Percentiles rank a stretch among this genome's conserved stretches.
phyloP scores from a whole-genome alignment of 64 coral and sea anemone genomes.

The Stichodactyla mertensii region DNA sequence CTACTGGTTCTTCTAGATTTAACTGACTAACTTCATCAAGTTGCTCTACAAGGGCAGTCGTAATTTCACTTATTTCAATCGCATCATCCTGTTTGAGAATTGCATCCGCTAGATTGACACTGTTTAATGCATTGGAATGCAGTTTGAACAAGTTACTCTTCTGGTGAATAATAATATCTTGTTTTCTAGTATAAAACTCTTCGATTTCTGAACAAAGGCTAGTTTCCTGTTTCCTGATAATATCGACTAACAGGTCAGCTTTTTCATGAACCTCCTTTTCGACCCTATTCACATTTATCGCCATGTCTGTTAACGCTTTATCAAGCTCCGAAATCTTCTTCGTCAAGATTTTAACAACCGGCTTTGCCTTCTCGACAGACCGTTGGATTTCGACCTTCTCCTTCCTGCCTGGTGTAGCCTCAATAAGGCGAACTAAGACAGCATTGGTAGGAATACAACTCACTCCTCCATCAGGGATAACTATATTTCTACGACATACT shows the following conservation, averaged over 20 bases:
- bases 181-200: constrained; percentile 64
- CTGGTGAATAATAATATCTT: constrained; percentile 56
- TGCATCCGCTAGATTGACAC: constrained; percentile 57
- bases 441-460: constrained; percentile 57
- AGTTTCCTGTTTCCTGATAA: constrained; percentile 66
- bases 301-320: constrained; percentile 12
- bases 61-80: constrained; percentile 55
- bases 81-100: constrained; percentile 50
- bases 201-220: constrained; percentile 45
- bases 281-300: constrained; percentile 18
- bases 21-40: constrained; percentile 67
- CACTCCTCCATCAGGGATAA: constrained; percentile 54
- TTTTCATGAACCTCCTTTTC: constrained; percentile 54
- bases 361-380: constrained; percentile 70
- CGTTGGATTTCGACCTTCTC: constrained; percentile 67
- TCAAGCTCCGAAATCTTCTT: constrained; percentile 46
- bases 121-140: constrained; percentile 43
- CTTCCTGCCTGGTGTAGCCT: constrained; percentile 67
- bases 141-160: constrained; percentile 49
- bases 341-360: constrained; percentile 59
- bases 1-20: constrained; percentile 51
- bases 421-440: constrained; percentile 66
- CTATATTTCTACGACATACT: constrained; percentile 48
- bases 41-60: constrained; percentile 54
- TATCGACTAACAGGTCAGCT: constrained; percentile 47